These are phyloP conservation scores for Podabrus alpinus DNA, from an alignment of 2,888 invertebrate genomes.

Conservation along the genomic window DNA sequence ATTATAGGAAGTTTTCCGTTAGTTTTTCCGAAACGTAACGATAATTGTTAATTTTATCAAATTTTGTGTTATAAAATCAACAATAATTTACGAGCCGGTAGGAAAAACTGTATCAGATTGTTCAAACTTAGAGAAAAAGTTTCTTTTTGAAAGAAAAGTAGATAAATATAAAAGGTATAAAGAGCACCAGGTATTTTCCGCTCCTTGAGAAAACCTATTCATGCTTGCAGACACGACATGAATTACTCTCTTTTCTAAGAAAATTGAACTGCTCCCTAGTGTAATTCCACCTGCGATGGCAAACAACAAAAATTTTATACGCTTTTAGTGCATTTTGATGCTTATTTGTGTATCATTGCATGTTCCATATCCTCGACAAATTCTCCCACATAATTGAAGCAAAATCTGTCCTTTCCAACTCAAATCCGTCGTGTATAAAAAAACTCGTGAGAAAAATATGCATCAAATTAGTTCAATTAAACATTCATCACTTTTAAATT, in stretches of 20 bases:
- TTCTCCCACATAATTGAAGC: background rate
- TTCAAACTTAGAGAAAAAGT: background rate
- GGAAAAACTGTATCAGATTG: background rate
- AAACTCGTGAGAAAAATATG: background rate
- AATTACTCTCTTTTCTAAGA: constrained; percentile 15
- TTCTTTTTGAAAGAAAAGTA: background rate
- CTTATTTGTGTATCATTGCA: background rate
- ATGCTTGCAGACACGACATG: constrained; percentile 4
- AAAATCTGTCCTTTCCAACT: background rate
- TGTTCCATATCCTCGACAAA: background rate
- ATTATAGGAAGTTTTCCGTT: background rate
- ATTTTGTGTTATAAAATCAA: background rate
- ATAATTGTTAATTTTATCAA: background rate
- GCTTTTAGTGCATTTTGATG: background rate
- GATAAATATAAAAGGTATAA: constrained; percentile 13
- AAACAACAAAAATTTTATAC: background rate
- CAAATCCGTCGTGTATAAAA: background rate
- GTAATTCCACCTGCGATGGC: constrained; percentile 6
- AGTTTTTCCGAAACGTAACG: background rate
- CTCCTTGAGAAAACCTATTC: constrained; percentile 8
- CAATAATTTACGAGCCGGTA: background rate
- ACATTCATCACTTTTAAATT: background rate
- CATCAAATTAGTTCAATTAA: background rate
- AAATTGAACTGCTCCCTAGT: constrained; percentile 20
- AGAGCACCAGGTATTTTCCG: constrained; percentile 12